These are phyloP conservation scores for Cyanoderma ruficeps DNA, from an alignment of 2,113 vertebrate genomes.

Conservation along the genomic window DNA sequence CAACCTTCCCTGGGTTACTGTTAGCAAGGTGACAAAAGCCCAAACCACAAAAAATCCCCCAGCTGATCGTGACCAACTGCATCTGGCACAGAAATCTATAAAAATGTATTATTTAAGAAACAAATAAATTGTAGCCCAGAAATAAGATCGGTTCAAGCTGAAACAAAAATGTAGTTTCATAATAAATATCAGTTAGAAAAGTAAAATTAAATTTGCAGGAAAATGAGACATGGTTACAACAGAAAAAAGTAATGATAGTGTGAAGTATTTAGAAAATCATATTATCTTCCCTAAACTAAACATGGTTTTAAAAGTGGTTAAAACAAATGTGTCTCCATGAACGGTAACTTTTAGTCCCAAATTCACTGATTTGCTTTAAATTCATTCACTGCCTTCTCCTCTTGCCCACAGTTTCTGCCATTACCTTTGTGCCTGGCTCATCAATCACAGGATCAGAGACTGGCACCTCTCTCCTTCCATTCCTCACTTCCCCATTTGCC, in stretches of 20 bases:
- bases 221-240: neutral
- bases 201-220: neutral
- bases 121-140: neutral
- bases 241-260: neutral
- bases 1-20: neutral
- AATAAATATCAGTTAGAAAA: neutral
- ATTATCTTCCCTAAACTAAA: neutral
- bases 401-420: neutral
- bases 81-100: neutral
- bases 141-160: neutral
- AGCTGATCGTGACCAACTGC: neutral
- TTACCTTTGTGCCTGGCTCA: neutral
- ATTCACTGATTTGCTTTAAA: neutral
- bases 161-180: neutral
- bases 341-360: neutral
- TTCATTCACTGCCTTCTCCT: neutral
- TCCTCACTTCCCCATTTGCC: constrained; percentile 40
- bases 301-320: neutral
- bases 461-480: constrained; percentile 44
- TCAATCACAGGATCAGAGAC: neutral
- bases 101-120: neutral
- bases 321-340: neutral
- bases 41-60: neutral
- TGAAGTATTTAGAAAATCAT: neutral
- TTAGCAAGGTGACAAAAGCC: neutral